Conservation (phyloP, 2,888 invertebrate genomes). For the Nomada goodeniana region DNA sequence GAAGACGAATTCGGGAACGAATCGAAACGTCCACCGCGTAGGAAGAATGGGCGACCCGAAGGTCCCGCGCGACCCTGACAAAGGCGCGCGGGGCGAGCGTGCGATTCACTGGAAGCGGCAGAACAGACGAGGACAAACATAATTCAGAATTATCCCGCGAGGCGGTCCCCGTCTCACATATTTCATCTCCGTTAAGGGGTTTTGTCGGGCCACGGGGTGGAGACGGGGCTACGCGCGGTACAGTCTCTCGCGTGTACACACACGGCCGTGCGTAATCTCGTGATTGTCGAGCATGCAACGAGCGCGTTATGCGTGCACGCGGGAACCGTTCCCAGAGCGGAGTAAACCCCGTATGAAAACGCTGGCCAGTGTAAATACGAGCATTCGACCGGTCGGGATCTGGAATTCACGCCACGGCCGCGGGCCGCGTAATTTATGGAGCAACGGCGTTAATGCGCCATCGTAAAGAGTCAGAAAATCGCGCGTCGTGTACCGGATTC, state of each 20-base stretch:
- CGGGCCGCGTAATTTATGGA: conserved; percentile 18
- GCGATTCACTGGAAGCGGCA: conserved; percentile 65
- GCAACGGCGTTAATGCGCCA: neutral
- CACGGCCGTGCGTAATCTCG: conserved; percentile 50
- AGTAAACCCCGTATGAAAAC: conserved; percentile 27
- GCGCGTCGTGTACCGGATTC: neutral
- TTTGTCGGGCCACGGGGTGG: conserved; percentile 67
- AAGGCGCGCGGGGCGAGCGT: conserved; percentile 60
- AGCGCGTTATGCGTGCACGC: conserved; percentile 13
- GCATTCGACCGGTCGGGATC: neutral
- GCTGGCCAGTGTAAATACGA: conserved; percentile 23
- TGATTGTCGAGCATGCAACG: conserved; percentile 53
- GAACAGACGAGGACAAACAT: conserved; percentile 80
- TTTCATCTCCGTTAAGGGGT: conserved; percentile 78
- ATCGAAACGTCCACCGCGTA: conserved; percentile 58
- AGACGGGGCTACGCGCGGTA: conserved; percentile 56
- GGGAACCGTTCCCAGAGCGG: neutral
- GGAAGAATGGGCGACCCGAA: conserved; percentile 57
- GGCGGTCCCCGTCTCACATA: conserved; percentile 79
- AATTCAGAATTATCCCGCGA: conserved; percentile 83
- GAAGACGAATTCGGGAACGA: conserved; percentile 61
- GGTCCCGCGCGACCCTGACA: conserved; percentile 67
- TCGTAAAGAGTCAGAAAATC: neutral
- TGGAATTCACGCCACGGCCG: neutral
- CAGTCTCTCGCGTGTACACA: conserved; percentile 48